Conservation (phyloP, 2,797 vertebrate species). For the Knipowitschia caucasica region DNA sequence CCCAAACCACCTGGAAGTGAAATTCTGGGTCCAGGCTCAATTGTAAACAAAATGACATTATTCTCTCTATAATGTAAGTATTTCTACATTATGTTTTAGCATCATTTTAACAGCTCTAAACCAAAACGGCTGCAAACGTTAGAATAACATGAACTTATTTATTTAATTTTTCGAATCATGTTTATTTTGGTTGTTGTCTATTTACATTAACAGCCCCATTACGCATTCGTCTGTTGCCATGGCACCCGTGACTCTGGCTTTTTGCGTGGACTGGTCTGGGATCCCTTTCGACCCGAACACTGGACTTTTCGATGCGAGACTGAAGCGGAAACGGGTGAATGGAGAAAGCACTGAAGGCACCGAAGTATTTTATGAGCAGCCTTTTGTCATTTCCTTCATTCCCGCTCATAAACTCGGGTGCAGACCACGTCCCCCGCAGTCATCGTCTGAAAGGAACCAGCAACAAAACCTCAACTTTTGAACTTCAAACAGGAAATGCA, state of each 20-base stretch:
- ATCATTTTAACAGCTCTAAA: too few relatives aligned
- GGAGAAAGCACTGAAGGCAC: constrained; percentile 38
- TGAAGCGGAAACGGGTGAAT: constrained; percentile 43
- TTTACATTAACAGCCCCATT: not conserved
- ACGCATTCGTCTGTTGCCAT: too few relatives aligned
- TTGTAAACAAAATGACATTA: too few relatives aligned
- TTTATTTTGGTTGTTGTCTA: too few relatives aligned
- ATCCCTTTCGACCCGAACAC: constrained; percentile 3
- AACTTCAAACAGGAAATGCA: not conserved
- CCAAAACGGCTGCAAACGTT: too few relatives aligned
- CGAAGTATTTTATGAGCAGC: constrained; percentile 25
- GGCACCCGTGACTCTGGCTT: not conserved
- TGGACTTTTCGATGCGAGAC: constrained; percentile 13
- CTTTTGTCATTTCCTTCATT: constrained; percentile 50
- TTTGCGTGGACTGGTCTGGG: not conserved
- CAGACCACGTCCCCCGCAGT: constrained; percentile 76
- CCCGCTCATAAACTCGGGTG: constrained; percentile 74
- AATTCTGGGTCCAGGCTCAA: too few relatives aligned
- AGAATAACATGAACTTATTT: too few relatives aligned
- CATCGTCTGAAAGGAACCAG: constrained; percentile 74
- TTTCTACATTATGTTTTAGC: too few relatives aligned
- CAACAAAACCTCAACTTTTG: constrained; percentile 16
- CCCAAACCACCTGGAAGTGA: too few relatives aligned
- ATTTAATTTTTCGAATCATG: too few relatives aligned
- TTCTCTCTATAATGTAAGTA: too few relatives aligned